Evolutionary conservation across 2,797 vertebrate species (phyloP).

Genomic region (Chromis chromis): DNA sequence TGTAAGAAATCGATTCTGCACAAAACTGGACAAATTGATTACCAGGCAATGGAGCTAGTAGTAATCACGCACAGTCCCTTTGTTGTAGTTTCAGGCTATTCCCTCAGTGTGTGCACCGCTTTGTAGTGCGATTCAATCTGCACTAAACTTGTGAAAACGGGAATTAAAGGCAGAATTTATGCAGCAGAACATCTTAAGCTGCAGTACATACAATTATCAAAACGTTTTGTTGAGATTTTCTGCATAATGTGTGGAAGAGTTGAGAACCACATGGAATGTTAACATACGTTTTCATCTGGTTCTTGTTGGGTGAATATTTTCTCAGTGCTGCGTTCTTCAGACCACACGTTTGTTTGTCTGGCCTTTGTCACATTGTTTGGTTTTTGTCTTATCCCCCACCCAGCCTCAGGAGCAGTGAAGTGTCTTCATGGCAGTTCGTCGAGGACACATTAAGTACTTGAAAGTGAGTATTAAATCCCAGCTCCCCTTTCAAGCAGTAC

Average conservation of each 20-base stretch:
- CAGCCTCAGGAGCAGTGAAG: constrained; percentile 86
- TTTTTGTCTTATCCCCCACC: constrained; percentile 64
- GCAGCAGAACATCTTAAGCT: not conserved
- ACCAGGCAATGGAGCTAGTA: not conserved
- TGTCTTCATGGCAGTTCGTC: constrained; percentile 90
- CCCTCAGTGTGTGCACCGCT: not conserved
- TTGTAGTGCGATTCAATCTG: not conserved
- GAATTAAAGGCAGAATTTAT: not conserved
- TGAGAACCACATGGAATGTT: not conserved
- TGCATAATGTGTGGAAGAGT: not conserved
- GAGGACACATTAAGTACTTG: constrained; percentile 88
- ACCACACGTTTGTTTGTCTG: not conserved
- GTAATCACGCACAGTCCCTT: not conserved
- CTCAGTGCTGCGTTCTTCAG: not conserved
- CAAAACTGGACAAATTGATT: not conserved
- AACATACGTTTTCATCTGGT: not conserved
- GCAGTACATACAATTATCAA: no score
- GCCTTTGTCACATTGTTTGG: constrained; percentile 38
- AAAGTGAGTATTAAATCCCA: constrained; percentile 84
- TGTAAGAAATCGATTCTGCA: no score
- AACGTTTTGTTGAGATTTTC: not conserved
- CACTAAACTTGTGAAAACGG: not conserved
- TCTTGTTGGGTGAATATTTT: not conserved
- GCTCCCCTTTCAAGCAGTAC: constrained; percentile 1
- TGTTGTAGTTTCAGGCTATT: not conserved